These are phyloP conservation scores for Trichopoda pennipes DNA, from an alignment of 2,888 invertebrate species.

Conservation along the genomic window DNA sequence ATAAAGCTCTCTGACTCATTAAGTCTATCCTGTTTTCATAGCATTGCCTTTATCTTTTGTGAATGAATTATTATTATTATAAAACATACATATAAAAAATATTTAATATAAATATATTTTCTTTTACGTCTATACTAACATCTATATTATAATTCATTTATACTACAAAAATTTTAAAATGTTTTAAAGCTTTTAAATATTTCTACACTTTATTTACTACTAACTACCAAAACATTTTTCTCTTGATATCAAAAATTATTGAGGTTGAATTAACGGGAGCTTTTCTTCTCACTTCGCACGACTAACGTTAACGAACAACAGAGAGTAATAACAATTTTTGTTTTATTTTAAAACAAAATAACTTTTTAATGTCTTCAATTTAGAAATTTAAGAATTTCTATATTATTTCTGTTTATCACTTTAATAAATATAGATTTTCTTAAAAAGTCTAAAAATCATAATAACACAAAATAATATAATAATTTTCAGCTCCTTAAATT, in stretches of 20 bases:
- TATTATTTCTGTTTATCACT: conserved; percentile 33
- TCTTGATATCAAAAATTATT: conserved; percentile 38
- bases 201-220: conserved; percentile 13
- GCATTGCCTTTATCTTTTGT: conserved; percentile 24
- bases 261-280: conserved; percentile 67
- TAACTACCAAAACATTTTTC: conserved; percentile 39
- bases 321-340: conserved; percentile 69
- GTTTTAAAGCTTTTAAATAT: conserved; percentile 25
- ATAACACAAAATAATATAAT: conserved; percentile 29
- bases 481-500: conserved; percentile 20
- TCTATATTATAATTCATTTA: not conserved
- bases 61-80: not conserved
- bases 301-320: conserved; percentile 75
- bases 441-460: conserved; percentile 48
- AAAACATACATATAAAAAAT: too few relatives aligned
- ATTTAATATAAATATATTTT: too few relatives aligned
- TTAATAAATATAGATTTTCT: conserved; percentile 59
- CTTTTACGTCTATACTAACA: too few relatives aligned
- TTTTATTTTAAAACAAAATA: conserved; percentile 31
- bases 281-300: conserved; percentile 71
- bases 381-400: conserved; percentile 62
- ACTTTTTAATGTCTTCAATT: conserved; percentile 65
- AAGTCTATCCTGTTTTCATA: conserved; percentile 13
- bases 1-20: conserved; percentile 12
- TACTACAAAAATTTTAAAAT: not conserved